Evolutionary conservation across 2,888 invertebrate genomes (phyloP), one percentile per base, ranked within the genome.

Genomic region (Patella caerulea): DNA sequence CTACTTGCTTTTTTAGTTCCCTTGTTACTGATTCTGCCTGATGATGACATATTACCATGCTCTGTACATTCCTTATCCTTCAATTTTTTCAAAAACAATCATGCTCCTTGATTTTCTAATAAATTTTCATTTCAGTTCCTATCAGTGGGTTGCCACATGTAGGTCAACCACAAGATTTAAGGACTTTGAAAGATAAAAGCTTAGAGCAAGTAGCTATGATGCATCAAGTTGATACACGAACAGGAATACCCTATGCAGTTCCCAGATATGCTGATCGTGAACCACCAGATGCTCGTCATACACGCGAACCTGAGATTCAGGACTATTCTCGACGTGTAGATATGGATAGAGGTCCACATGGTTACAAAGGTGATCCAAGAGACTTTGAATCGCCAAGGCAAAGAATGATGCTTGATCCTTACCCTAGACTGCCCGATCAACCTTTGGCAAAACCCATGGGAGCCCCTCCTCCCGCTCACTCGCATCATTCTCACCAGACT

Each of bases 381-480:
- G 90, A 90, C 80, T 89, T 88, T 82, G 88, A 86, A 52, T 84
- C 87, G 82, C 88, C 83, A 74, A 86, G 86, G 72, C 85, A 86
- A n/a, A 85, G 86, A 53, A 81, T 86, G 65, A 81, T 86, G 65
- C 89, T 84, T 74, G 88, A 87, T 74, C 82, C 83, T 4, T 87
- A 83, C 77, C 83, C 75, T 81, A 74, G 88, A 85, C 69, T 83
- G 75, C 15, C 81, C 75, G 73, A 82, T 54, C 34, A 82, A 80
- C 76, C 59, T 14, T 74, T 80, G 76, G 74, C 82, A 76, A 72
- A 79, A 54, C 78, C 79, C 54, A 82, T 83, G 79, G 82, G 77
- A 24, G 84, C 84, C 4, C 89, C 91, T 55, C 90, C 90, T 1
- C 90, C 91, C 12, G 89, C 89, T 19, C 90, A 91, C 82, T 85